phyloP scores from a whole-genome alignment of 2,888 invertebrate species.

The Iselma pallidipennis region DNA sequence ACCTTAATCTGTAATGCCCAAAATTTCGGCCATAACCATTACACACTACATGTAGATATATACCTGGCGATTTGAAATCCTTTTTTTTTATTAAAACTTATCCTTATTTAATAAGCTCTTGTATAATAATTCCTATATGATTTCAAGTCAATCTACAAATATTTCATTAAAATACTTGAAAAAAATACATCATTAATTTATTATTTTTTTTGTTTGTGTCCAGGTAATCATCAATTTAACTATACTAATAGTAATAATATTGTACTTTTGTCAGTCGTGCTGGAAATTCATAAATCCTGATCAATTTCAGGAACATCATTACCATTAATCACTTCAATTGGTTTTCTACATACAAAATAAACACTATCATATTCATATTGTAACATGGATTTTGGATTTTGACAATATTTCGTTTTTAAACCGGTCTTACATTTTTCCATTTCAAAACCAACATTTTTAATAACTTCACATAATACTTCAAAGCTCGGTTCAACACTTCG shows the following conservation, averaged over 20 bases:
- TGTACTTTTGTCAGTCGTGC: slow-evolving; percentile 22
- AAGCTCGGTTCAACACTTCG: slow-evolving; percentile 93
- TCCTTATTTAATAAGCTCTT: background rate
- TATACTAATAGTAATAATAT: background rate
- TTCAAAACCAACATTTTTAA: slow-evolving; percentile 80
- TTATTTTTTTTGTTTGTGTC: too few species aligned
- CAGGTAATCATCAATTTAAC: too few species aligned
- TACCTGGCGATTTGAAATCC: too few species aligned
- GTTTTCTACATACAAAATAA: slow-evolving; percentile 89
- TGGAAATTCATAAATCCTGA: slow-evolving; percentile 8
- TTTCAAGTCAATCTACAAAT: background rate
- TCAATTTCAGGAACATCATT: slow-evolving; percentile 10
- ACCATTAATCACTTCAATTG: slow-evolving; percentile 44
- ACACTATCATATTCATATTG: slow-evolving; percentile 91
- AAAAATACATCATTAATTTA: too few species aligned
- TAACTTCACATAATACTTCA: slow-evolving; percentile 68
- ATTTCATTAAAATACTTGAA: background rate
- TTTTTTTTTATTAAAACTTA: too few species aligned
- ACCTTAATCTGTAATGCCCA: too few species aligned
- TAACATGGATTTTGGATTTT: slow-evolving; percentile 91
- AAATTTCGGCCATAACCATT: background rate
- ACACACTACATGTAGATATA: too few species aligned
- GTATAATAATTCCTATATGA: background rate
- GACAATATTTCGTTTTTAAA: slow-evolving; percentile 86
- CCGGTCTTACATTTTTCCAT: slow-evolving; percentile 80